A percentile compares a stretch with the other conserved stretches of the same genome.
Conservation (phyloP, 1,140 invertebrate genomes). For the Drosophila truncata region DNA sequence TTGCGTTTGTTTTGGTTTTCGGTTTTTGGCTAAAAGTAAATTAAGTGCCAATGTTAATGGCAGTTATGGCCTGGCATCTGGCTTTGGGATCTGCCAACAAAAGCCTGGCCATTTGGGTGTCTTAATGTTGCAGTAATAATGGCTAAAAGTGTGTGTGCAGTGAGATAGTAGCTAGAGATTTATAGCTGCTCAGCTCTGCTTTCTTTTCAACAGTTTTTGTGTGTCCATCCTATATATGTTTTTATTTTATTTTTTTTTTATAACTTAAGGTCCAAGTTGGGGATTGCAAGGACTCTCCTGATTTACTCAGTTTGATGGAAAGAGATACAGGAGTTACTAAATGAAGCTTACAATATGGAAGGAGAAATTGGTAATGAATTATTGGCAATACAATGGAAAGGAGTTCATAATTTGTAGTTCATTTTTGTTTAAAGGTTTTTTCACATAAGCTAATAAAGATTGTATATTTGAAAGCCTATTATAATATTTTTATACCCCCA, state of each 20-base stretch:
- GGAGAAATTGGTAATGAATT: background rate
- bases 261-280: conserved; percentile 24
- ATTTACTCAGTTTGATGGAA: conserved; percentile 18
- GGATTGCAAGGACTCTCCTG: background rate
- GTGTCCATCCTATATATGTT: background rate
- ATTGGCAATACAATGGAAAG: background rate
- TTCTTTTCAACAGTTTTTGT: conserved; percentile 27
- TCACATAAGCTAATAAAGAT: too few species aligned
- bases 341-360: background rate
- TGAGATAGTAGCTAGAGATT: conserved; percentile 76
- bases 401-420: background rate
- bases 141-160: conserved; percentile 72
- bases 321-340: background rate
- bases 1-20: conserved; percentile 74
- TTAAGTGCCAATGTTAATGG: conserved; percentile 83
- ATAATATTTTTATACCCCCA: too few species aligned
- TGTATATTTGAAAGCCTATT: background rate
- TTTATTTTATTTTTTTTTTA: conserved; percentile 20
- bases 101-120: conserved; percentile 75
- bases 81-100: conserved; percentile 69
- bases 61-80: conserved; percentile 78
- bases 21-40: conserved; percentile 78
- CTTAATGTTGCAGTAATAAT: conserved; percentile 82
- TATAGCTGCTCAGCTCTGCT: conserved; percentile 57
- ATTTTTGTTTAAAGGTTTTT: too few species aligned